A percentile compares a stretch with the other conserved stretches of the same genome.
These are phyloP conservation scores for Philaenus spumarius DNA, from an alignment of 1,140 invertebrate species.

Conservation along the genomic window DNA sequence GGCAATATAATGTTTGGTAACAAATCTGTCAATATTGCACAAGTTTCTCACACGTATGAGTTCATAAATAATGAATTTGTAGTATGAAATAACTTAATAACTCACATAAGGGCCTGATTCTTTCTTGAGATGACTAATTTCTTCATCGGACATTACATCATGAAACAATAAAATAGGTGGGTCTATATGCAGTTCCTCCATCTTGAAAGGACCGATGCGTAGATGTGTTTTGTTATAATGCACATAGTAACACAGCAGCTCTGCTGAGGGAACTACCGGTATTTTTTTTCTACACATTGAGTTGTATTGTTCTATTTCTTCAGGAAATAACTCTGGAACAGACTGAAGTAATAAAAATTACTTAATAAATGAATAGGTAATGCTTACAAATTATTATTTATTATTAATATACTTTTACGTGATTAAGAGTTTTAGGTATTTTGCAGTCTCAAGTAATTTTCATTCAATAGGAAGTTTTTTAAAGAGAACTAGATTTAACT, in stretches of 20 bases:
- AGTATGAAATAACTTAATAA: neutral
- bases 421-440: too few species aligned
- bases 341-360: neutral
- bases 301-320: neutral
- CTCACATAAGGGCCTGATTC: constrained; percentile 4
- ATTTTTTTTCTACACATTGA: neutral
- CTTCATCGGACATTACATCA: neutral
- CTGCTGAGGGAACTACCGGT: too few species aligned
- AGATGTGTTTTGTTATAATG: neutral
- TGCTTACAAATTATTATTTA: too few species aligned
- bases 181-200: neutral
- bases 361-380: too few species aligned
- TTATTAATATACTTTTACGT: too few species aligned
- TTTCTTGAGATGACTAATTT: constrained; percentile 5
- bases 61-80: neutral
- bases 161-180: neutral
- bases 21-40: too few species aligned
- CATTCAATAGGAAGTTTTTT: too few species aligned
- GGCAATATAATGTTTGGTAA: too few species aligned
- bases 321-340: neutral
- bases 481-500: too few species aligned
- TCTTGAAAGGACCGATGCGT: neutral
- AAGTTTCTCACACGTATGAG: too few species aligned
- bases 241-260: neutral
- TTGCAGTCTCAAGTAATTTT: too few species aligned